Conservation (phyloP, 2,113 vertebrate genomes). For the Hoplias malabaricus region DNA sequence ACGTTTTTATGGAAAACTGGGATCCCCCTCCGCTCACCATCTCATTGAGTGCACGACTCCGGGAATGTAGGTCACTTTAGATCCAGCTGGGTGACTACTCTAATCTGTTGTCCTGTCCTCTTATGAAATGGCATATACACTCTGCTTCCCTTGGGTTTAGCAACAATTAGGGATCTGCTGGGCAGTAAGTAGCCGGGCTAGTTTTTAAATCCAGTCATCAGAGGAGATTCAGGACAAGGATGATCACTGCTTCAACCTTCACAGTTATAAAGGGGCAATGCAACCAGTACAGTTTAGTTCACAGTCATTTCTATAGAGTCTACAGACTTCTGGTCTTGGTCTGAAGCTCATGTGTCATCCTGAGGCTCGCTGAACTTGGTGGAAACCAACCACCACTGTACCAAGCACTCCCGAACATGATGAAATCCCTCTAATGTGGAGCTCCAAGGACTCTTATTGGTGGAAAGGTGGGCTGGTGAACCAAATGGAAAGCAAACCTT, state of each 20-base stretch:
- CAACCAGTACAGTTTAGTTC: too few relatives aligned
- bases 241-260: background rate
- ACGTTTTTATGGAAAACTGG: conserved; percentile 23
- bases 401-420: too few relatives aligned
- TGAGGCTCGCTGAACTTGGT: too few relatives aligned
- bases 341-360: too few relatives aligned
- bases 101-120: background rate
- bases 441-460: too few relatives aligned
- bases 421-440: too few relatives aligned
- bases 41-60: background rate
- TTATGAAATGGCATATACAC: background rate
- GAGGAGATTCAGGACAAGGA: background rate
- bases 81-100: conserved; percentile 34
- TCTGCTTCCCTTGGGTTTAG: background rate
- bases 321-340: too few relatives aligned
- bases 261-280: too few relatives aligned
- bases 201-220: background rate
- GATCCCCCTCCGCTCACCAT: conserved; percentile 12
- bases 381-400: too few relatives aligned
- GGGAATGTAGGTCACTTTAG: conserved; percentile 50
- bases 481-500: too few relatives aligned
- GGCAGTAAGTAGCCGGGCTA: background rate
- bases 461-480: too few relatives aligned
- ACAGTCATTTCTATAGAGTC: too few relatives aligned
- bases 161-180: background rate